Percentiles rank a stretch among this genome's conserved stretches.
phyloP scores from a whole-genome alignment of 2,888 invertebrate species.

The Limnephilus rhombicus region DNA sequence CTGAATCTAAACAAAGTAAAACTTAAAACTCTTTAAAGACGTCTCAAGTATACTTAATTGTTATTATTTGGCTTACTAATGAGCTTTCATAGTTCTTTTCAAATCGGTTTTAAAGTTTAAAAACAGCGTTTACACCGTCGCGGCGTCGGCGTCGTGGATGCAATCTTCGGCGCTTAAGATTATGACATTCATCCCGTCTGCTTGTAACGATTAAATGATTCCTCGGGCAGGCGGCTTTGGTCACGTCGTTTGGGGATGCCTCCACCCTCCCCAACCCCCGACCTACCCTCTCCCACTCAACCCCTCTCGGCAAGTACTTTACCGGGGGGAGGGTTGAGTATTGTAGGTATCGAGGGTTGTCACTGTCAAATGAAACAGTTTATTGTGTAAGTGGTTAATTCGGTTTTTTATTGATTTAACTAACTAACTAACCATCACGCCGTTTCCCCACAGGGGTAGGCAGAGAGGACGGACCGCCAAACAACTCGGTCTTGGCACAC shows the following conservation, averaged over 20 bases:
- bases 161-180: slow-evolving; percentile 46
- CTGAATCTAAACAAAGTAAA: background rate
- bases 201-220: slow-evolving; percentile 55
- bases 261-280: background rate
- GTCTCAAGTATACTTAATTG: background rate
- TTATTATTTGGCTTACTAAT: background rate
- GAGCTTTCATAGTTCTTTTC: background rate
- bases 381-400: background rate
- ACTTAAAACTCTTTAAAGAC: background rate
- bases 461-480: too few relatives aligned
- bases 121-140: background rate
- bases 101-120: background rate
- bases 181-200: slow-evolving; percentile 58
- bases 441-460: too few relatives aligned
- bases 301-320: background rate
- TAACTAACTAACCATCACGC: too few relatives aligned
- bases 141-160: background rate
- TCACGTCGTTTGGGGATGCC: slow-evolving; percentile 53
- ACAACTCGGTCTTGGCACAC: too few relatives aligned
- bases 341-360: background rate
- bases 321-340: background rate
- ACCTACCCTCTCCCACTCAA: background rate
- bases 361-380: background rate
- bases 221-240: slow-evolving; percentile 49
- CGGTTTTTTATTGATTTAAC: too few relatives aligned